phyloP scores from a whole-genome alignment of 2,888 invertebrate genomes.

The Malthinus seriepunctatus region DNA sequence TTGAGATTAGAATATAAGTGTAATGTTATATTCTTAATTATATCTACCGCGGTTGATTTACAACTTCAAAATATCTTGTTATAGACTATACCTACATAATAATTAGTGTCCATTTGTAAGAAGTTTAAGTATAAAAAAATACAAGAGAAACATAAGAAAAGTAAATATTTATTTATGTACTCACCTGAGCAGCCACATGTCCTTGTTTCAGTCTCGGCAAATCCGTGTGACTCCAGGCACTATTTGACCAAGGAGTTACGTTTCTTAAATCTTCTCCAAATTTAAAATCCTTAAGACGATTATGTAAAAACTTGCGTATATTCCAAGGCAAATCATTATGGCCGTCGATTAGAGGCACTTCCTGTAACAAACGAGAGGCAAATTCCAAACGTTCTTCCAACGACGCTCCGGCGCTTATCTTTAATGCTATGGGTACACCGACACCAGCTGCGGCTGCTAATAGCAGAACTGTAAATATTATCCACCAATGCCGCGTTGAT shows the following conservation, averaged over 20 bases:
- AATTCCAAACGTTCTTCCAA: slow-evolving; percentile 76
- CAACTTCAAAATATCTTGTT: too few relatives aligned
- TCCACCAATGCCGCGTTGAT: slow-evolving; percentile 73
- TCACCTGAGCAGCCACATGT: slow-evolving; percentile 77
- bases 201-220: slow-evolving; percentile 73
- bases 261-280: slow-evolving; percentile 71
- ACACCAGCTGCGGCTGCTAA: slow-evolving; percentile 80
- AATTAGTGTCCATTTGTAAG: background rate
- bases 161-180: slow-evolving; percentile 28
- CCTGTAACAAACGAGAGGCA: slow-evolving; percentile 72
- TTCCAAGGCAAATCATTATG: slow-evolving; percentile 93
- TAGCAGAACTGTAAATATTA: slow-evolving; percentile 74
- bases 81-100: too few relatives aligned
- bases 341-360: slow-evolving; percentile 81
- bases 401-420: slow-evolving; percentile 76
- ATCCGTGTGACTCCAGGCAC: slow-evolving; percentile 81
- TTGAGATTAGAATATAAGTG: too few relatives aligned
- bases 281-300: slow-evolving; percentile 81
- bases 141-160: background rate
- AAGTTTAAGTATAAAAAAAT: background rate
- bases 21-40: too few relatives aligned
- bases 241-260: slow-evolving; percentile 71
- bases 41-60: too few relatives aligned
- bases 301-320: slow-evolving; percentile 87
- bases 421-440: slow-evolving; percentile 77